A percentile compares a stretch with the other conserved stretches of the same genome.
These are phyloP conservation scores for Drosophila gaucha DNA, from an alignment of 2,888 invertebrate species.

Conservation along the genomic window DNA sequence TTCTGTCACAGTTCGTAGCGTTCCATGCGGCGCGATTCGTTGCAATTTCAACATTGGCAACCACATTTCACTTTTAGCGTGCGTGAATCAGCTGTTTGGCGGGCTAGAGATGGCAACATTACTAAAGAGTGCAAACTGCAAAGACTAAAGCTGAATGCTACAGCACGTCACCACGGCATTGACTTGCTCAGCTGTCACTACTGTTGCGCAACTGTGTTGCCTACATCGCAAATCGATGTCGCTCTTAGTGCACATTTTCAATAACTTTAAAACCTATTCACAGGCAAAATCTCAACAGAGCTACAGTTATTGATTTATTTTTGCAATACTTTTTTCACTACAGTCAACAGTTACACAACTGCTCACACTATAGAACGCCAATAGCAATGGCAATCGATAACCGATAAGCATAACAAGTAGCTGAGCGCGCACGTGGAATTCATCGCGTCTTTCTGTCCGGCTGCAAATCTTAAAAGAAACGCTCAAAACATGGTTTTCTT, in stretches of 20 bases:
- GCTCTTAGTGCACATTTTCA: no score
- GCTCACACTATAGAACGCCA: not conserved
- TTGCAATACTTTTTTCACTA: not conserved
- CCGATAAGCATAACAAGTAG: conserved; percentile 19
- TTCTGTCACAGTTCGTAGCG: conserved; percentile 20
- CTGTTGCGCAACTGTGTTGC: no score
- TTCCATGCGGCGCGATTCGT: conserved; percentile 31
- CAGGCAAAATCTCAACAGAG: no score
- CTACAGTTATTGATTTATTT: no score
- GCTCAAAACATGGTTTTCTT: conserved; percentile 93
- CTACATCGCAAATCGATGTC: no score
- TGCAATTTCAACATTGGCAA: conserved; percentile 53
- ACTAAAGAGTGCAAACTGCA: accelerated
- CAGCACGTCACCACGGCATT: not conserved
- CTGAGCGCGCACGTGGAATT: conserved; percentile 44
- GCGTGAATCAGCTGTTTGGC: conserved; percentile 38
- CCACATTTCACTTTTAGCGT: conserved; percentile 44
- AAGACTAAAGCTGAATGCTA: conserved; percentile 19
- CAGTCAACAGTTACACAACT: conserved; percentile 1
- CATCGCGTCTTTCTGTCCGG: conserved; percentile 9
- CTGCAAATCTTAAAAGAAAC: not conserved
- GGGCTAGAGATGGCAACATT: conserved; percentile 20
- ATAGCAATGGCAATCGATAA: conserved; percentile 23
- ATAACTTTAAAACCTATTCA: no score
- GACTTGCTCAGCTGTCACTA: no score